These are phyloP conservation scores for Trypoxylus dichotomus DNA, from an alignment of 1,140 invertebrate genomes.

Conservation along the genomic window DNA sequence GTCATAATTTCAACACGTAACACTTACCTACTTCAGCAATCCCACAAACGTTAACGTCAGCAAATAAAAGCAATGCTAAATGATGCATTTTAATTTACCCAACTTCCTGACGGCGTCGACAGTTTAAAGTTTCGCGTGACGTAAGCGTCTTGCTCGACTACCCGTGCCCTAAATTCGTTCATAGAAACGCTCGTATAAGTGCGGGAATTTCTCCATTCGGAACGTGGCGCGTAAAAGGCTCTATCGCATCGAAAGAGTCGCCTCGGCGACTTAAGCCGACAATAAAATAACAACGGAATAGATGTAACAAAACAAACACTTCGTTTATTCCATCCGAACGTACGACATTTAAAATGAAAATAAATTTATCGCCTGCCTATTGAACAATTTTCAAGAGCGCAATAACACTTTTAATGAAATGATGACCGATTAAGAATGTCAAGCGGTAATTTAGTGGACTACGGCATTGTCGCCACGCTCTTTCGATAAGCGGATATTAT, in stretches of 20 bases:
- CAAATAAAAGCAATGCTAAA: not conserved
- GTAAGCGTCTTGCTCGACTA: not conserved
- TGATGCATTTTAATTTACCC: not conserved
- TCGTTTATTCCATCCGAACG: not conserved
- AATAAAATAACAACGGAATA: not conserved
- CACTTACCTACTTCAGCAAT: no score
- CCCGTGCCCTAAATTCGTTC: not conserved
- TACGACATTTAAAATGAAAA: not conserved
- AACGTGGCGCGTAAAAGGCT: no score
- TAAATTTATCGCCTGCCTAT: not conserved
- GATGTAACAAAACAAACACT: not conserved
- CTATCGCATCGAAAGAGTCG: no score
- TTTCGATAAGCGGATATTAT: not conserved
- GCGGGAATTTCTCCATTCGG: no score
- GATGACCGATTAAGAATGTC: not conserved
- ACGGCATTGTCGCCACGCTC: not conserved
- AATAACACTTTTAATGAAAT: not conserved
- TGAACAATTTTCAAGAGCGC: not conserved
- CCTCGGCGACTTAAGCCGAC: not conserved
- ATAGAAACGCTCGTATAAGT: not conserved
- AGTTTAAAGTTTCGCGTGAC: not conserved
- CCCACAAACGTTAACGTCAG: not conserved
- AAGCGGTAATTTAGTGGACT: not conserved
- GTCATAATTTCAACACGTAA: no score
- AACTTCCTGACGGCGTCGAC: not conserved